Evolutionary conservation across 2,113 vertebrate species (phyloP), one percentile per base, ranked within the genome.

Genomic region (Sprattus sprattus): DNA sequence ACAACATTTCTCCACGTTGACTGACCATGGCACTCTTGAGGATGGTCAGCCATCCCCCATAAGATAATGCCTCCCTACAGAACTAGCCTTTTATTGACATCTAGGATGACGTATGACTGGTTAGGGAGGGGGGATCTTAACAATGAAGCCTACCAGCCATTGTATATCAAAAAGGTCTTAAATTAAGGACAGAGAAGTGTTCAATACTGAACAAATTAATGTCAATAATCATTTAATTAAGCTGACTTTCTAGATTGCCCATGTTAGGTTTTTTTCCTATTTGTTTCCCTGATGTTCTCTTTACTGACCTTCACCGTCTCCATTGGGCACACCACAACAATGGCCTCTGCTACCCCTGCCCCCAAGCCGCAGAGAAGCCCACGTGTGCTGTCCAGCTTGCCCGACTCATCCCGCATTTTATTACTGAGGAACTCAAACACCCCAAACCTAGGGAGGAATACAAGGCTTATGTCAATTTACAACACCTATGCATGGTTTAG

Each of bases 341-440:
- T 94, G 0, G 98, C 98, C 89, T 99, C 98, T 0, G 97, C 97
- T 50, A 99, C 97, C 0, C 98, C 98, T 0, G 98, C 98, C 0
- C 98, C 98, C 54, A 99, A 94, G 16, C 98, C 98, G 0, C 97
- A 98, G 82, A 99, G 25, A 84, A 99, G 95, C 4, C 98, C 96
- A 1, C 93, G 94, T 0, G 90, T 98, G 92, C 97, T 97, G 95
- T 98, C 95, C 84, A 99, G 95, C 46, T 96, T 96, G 0, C 98
- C 98, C 45, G 93, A 91, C 57, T 97, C 95, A 0, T 99, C 98
- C 20, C 98, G 94, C 97, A 99, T 97, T 85, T 97, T 95, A 91
- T 99, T 99, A 94, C 97, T 97, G 88, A 99, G 97, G 89, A 98
- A 99, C 93, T 99, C 97, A 85, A 99, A 99, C 92, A 95, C 92